These are phyloP conservation scores for Dicycla oo DNA, from an alignment of 2,888 invertebrate genomes.

Conservation along the genomic window DNA sequence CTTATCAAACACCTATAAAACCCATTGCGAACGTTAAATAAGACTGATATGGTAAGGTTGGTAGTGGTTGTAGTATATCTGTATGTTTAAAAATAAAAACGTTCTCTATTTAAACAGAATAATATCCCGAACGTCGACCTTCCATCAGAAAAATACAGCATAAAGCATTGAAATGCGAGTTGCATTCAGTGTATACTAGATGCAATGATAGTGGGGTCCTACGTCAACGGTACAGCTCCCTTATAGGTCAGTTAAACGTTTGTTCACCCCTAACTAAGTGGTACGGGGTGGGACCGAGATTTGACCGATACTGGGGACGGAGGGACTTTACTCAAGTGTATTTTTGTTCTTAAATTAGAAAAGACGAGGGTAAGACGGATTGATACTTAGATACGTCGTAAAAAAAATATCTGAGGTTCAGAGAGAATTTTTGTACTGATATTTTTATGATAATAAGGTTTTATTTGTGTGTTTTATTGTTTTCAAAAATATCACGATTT, in stretches of 20 bases:
- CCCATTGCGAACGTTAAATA: not conserved
- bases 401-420: constrained; percentile 16
- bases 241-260: constrained; percentile 84
- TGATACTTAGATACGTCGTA: constrained; percentile 14
- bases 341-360: constrained; percentile 74
- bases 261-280: constrained; percentile 79
- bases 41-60: not conserved
- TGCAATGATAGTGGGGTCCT: constrained; percentile 72
- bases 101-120: constrained; percentile 56
- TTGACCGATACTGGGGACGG: constrained; percentile 79
- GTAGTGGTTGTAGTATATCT: no score
- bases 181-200: constrained; percentile 73
- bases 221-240: constrained; percentile 71
- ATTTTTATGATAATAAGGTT: not conserved
- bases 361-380: constrained; percentile 63
- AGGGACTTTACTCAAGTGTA: constrained; percentile 59
- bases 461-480: not conserved
- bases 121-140: constrained; percentile 74
- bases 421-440: not conserved
- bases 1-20: constrained; percentile 12
- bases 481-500: not conserved
- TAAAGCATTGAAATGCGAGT: constrained; percentile 78
- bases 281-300: constrained; percentile 81
- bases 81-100: constrained; percentile 25
- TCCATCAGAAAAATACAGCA: constrained; percentile 74